phyloP scores from a whole-genome alignment of 1,140 invertebrate species.

The Apis dorsata region DNA sequence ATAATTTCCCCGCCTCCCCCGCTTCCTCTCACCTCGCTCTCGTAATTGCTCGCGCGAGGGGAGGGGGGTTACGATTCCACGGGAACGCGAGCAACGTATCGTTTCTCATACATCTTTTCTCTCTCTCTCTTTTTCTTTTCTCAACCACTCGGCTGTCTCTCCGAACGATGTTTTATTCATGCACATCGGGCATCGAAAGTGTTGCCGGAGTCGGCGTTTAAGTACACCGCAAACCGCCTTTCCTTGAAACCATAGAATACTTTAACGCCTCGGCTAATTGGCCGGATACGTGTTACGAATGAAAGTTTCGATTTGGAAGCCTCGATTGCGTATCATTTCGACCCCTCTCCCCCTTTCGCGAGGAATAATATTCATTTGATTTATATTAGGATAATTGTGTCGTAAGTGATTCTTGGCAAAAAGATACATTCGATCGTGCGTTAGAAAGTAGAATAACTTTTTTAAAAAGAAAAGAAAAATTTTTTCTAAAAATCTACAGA shows the following conservation, averaged over 20 bases:
- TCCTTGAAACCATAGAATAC: conserved; percentile 72
- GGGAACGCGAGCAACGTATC: not conserved
- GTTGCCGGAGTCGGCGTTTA: conserved; percentile 69
- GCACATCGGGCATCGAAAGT: conserved; percentile 64
- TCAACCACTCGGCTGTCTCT: conserved; percentile 9
- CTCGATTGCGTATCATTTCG: conserved; percentile 35
- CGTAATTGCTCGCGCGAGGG: not conserved
- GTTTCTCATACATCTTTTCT: not conserved
- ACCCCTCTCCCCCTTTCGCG: not conserved
- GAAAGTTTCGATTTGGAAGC: conserved; percentile 33
- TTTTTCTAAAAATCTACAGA: no score
- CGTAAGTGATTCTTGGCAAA: no score
- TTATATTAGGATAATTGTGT: no score
- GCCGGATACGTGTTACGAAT: conserved; percentile 66
- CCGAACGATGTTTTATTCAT: conserved; percentile 76
- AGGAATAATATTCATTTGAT: not conserved
- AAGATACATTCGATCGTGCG: no score
- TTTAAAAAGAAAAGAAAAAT: no score
- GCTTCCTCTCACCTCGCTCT: not conserved
- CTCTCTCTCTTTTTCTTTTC: not conserved
- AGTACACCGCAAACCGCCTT: conserved; percentile 67
- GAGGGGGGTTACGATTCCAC: not conserved
- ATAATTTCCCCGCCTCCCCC: not conserved
- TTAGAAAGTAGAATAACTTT: no score
- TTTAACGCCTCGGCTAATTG: conserved; percentile 75